A percentile compares a stretch with the other conserved stretches of the same genome.
Evolutionary conservation across 1,140 invertebrate genomes (phyloP).

Genomic region (Mylabris phalerata): DNA sequence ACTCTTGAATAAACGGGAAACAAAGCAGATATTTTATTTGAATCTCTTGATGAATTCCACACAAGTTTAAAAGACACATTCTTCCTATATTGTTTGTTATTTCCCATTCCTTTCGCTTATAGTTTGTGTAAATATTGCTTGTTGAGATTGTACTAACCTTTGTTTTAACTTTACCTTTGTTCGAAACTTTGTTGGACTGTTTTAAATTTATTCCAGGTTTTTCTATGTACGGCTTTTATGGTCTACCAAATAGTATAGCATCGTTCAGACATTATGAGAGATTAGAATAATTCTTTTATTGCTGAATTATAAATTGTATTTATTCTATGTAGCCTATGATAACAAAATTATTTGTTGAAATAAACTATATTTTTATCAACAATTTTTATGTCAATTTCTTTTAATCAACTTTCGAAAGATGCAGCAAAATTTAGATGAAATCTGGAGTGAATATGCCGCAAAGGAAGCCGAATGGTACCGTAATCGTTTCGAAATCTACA

Average conservation of each 20-base stretch:
- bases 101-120: constrained; percentile 2
- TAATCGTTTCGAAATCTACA: too few relatives aligned
- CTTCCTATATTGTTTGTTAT: constrained; percentile 5
- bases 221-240: constrained; percentile 36
- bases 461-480: too few relatives aligned
- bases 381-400: too few relatives aligned
- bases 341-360: too few relatives aligned
- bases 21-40: not conserved
- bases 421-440: too few relatives aligned
- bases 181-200: constrained; percentile 6
- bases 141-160: constrained; percentile 1
- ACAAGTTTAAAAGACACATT: constrained; percentile 2
- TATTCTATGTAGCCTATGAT: too few relatives aligned
- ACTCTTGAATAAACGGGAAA: not conserved
- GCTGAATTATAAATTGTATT: too few relatives aligned
- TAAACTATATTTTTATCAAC: too few relatives aligned
- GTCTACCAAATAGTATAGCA: constrained; percentile 37
- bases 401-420: too few relatives aligned
- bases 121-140: constrained; percentile 1
- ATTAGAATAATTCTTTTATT: constrained; percentile 22
- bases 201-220: constrained; percentile 34
- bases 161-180: constrained; percentile 1
- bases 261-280: constrained; percentile 32
- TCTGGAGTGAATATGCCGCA: too few relatives aligned
- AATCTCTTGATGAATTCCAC: not conserved